Percentiles rank a stretch among this genome's conserved stretches.
phyloP scores from a whole-genome alignment of 2,888 invertebrate genomes.

The Sinhomidia bicolor region DNA sequence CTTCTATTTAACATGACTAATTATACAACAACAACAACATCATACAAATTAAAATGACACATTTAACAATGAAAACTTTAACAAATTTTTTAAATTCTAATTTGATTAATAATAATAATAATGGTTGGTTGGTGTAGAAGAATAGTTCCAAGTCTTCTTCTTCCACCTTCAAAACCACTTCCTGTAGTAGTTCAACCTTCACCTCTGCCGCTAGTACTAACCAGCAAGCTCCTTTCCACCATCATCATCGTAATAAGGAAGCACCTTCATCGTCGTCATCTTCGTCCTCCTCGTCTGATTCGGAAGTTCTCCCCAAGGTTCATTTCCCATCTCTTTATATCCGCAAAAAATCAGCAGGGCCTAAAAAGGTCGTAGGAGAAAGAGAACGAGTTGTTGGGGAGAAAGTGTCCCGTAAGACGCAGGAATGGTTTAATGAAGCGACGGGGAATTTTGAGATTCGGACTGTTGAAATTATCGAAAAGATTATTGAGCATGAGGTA shows the following conservation, averaged over 20 bases:
- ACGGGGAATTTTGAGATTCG: slow-evolving; percentile 93
- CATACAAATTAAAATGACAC: neutral
- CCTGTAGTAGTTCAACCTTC: slow-evolving; percentile 64
- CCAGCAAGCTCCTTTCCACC: slow-evolving; percentile 50
- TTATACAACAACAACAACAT: neutral
- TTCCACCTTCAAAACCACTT: slow-evolving; percentile 50
- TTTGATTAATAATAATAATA: neutral
- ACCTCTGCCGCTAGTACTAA: slow-evolving; percentile 56
- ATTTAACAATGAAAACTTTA: neutral
- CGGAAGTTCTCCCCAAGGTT: slow-evolving; percentile 83
- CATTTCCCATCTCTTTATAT: slow-evolving; percentile 93
- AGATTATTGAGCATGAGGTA: slow-evolving; percentile 98
- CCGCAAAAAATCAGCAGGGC: slow-evolving; percentile 90
- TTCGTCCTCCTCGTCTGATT: slow-evolving; percentile 25
- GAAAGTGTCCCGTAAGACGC: slow-evolving; percentile 92
- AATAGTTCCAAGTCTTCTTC: slow-evolving; percentile 66
- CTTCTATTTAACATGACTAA: slow-evolving; percentile 4
- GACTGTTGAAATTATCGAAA: slow-evolving; percentile 96
- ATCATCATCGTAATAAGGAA: slow-evolving; percentile 14
- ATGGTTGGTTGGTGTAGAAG: slow-evolving; percentile 55
- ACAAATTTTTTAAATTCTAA: slow-evolving; percentile 25
- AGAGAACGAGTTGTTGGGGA: slow-evolving; percentile 94
- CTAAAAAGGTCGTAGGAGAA: slow-evolving; percentile 90
- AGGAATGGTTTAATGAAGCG: slow-evolving; percentile 92
- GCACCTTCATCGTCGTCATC: slow-evolving; percentile 33